These are phyloP conservation scores for Clarias gariepinus DNA, from an alignment of 2,113 vertebrate genomes.

Conservation along the genomic window DNA sequence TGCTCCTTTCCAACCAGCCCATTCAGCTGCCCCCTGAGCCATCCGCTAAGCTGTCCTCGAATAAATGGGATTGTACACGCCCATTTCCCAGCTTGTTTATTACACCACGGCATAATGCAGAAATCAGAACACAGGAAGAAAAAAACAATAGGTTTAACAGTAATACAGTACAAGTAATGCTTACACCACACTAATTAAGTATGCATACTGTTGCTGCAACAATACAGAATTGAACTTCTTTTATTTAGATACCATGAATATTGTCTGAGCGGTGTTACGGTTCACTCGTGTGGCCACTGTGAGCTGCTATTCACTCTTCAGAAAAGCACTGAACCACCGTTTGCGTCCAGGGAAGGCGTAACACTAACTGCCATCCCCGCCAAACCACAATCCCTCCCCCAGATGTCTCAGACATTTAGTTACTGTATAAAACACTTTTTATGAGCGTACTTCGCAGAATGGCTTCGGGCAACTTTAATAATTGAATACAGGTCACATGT, in stretches of 20 bases:
- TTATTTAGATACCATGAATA: background rate
- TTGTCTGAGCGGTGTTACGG: background rate
- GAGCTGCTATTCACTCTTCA: slow-evolving; percentile 36
- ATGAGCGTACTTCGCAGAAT: background rate
- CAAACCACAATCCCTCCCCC: background rate
- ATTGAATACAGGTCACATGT: background rate
- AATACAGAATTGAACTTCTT: background rate
- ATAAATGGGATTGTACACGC: background rate
- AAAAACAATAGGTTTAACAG: background rate
- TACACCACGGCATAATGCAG: background rate
- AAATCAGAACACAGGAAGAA: background rate
- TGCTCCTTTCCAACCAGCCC: background rate
- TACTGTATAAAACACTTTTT: slow-evolving; percentile 1
- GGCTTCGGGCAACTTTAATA: too few species aligned
- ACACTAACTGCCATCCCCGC: background rate
- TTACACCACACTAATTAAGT: background rate
- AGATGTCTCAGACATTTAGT: background rate
- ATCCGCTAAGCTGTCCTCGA: background rate
- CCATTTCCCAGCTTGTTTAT: background rate
- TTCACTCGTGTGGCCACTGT: slow-evolving; percentile 25
- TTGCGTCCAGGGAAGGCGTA: background rate
- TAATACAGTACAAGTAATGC: background rate
- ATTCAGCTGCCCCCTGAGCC: background rate
- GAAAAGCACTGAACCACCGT: slow-evolving; percentile 1
- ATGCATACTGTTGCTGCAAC: background rate